A percentile compares a stretch with the other conserved stretches of the same genome.
phyloP scores from a whole-genome alignment of 2,797 vertebrate species.

The Pangasius mekongensis region DNA sequence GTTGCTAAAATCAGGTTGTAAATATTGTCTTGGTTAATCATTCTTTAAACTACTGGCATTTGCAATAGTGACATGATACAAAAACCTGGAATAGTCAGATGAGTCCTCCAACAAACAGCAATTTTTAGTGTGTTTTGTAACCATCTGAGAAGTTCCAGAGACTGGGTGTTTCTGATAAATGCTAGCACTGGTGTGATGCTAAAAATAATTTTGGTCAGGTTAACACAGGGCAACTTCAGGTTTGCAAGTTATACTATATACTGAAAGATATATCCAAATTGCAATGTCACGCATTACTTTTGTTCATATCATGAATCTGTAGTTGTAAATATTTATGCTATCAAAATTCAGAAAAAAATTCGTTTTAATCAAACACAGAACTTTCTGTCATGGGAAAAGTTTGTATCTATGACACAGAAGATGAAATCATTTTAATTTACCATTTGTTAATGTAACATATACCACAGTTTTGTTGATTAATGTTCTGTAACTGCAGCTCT shows the following conservation, averaged over 20 bases:
- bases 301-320: not conserved
- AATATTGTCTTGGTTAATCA: not conserved
- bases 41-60: not conserved
- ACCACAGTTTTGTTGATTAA: not conserved
- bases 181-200: not conserved
- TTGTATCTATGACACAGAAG: not conserved
- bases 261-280: not conserved
- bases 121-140: not conserved
- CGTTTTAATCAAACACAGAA: not conserved
- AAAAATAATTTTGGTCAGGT: not conserved
- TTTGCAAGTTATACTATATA: not conserved
- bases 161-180: not conserved
- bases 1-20: not conserved
- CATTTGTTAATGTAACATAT: not conserved
- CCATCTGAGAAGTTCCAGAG: not conserved
- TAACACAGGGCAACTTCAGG: not conserved
- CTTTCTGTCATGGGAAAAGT: not conserved
- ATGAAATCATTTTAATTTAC: not conserved
- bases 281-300: not conserved
- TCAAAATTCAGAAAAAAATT: not conserved
- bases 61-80: not conserved
- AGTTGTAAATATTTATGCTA: not conserved
- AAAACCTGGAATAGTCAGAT: not conserved
- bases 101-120: not conserved
- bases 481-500: not conserved